Evolutionary conservation across 1,140 invertebrate genomes (phyloP).

Genomic region (Drosophila watanabei): DNA sequence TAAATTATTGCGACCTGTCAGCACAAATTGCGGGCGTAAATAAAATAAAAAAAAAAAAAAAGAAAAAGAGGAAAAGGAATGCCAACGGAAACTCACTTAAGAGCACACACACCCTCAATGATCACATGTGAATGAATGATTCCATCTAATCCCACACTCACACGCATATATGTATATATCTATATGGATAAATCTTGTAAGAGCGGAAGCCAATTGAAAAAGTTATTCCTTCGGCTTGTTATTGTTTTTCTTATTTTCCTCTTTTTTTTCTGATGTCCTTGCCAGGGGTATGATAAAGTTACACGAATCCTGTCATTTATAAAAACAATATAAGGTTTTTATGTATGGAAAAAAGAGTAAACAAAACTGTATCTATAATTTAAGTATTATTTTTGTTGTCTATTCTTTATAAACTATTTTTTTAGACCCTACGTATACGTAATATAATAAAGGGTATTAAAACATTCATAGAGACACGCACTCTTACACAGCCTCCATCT

Average conservation of each 20-base stretch:
- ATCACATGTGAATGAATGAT: constrained; percentile 70
- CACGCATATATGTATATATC: not conserved
- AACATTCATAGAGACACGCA: constrained; percentile 5
- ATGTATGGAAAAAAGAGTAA: not conserved
- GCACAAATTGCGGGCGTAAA: constrained; percentile 59
- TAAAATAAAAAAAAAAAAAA: constrained; percentile 38
- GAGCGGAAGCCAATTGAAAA: constrained; percentile 73
- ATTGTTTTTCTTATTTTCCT: constrained; percentile 49
- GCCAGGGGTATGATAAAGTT: constrained; percentile 3
- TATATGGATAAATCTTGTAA: constrained; percentile 44
- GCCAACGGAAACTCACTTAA: constrained; percentile 29
- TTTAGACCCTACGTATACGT: not conserved
- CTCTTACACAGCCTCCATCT: not conserved
- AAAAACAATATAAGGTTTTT: not conserved
- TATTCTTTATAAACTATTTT: too few species aligned
- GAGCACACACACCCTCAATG: constrained; percentile 36
- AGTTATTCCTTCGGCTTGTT: constrained; percentile 59
- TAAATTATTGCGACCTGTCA: constrained; percentile 78
- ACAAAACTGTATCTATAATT: not conserved
- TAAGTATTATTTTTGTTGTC: too few species aligned
- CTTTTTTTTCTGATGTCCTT: constrained; percentile 11
- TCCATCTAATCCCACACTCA: constrained; percentile 49
- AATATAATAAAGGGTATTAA: constrained; percentile 18
- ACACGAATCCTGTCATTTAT: not conserved
- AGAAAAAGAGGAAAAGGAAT: constrained; percentile 4